phyloP scores from a whole-genome alignment of 2,797 vertebrate genomes.

The Arnoldichthys spilopterus region DNA sequence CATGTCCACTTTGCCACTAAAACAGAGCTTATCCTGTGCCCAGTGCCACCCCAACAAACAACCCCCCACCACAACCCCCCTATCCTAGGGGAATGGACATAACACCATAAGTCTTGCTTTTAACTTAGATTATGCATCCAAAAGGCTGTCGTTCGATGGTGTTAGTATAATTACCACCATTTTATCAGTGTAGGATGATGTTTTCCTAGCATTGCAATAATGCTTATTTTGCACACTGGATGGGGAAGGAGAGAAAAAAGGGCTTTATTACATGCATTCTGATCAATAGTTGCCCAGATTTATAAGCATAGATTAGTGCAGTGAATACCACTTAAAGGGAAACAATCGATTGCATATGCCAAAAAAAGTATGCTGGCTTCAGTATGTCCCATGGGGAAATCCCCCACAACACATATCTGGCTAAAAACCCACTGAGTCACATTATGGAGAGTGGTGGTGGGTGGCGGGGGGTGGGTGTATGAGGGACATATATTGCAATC shows the following conservation, averaged over 20 bases:
- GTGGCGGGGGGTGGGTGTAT: too few species aligned
- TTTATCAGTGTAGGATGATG: conserved; percentile 90
- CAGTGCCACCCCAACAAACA: background rate
- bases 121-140: conserved; percentile 77
- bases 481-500: too few species aligned
- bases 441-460: background rate
- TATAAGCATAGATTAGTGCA: conserved; percentile 93
- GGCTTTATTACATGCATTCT: conserved; percentile 89
- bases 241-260: conserved; percentile 62
- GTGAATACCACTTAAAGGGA: conserved; percentile 91
- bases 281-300: conserved; percentile 92
- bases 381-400: conserved; percentile 73
- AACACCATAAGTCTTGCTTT: conserved; percentile 68
- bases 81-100: conserved; percentile 58
- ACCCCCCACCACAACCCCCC: background rate
- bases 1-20: background rate
- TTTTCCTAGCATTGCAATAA: conserved; percentile 92
- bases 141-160: conserved; percentile 79
- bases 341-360: conserved; percentile 87
- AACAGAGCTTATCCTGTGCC: background rate
- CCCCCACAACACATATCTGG: background rate
- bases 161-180: conserved; percentile 92
- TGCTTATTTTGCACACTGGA: conserved; percentile 87
- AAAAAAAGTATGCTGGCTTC: conserved; percentile 82
- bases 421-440: background rate